Conservation (phyloP, 2,888 invertebrate species). For the Dynastes hyllus region DNA sequence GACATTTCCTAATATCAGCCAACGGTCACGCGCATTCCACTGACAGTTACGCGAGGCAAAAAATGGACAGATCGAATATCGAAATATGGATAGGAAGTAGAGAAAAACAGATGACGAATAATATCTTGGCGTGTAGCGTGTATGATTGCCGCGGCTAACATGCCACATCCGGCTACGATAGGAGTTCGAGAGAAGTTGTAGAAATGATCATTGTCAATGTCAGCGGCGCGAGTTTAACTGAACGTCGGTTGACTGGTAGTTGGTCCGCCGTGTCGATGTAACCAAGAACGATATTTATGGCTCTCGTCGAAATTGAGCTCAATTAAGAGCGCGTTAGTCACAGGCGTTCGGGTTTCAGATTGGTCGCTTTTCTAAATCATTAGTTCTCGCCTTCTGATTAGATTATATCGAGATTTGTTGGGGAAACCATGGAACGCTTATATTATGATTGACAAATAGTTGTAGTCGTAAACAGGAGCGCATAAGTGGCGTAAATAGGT, state of each 20-base stretch:
- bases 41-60: constrained; percentile 18
- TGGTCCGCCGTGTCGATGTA: not conserved
- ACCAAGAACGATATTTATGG: constrained; percentile 32
- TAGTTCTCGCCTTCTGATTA: constrained; percentile 42
- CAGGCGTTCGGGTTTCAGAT: constrained; percentile 34
- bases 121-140: not conserved
- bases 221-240: not conserved
- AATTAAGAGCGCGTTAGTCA: constrained; percentile 45
- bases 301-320: constrained; percentile 38
- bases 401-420: constrained; percentile 45
- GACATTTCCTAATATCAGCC: constrained; percentile 30
- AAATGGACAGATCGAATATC: constrained; percentile 29
- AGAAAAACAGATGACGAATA: constrained; percentile 3
- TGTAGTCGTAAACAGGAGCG: not conserved
- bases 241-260: not conserved
- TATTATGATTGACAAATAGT: constrained; percentile 40
- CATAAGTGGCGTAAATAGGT: constrained; percentile 32
- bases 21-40: constrained; percentile 11
- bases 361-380: constrained; percentile 41
- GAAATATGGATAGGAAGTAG: not conserved
- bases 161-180: not conserved
- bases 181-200: not conserved
- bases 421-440: constrained; percentile 27
- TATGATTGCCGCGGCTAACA: not conserved
- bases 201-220: constrained; percentile 29